These are phyloP conservation scores for Cryptops parisi DNA, from an alignment of 2,888 invertebrate genomes.

Conservation along the genomic window DNA sequence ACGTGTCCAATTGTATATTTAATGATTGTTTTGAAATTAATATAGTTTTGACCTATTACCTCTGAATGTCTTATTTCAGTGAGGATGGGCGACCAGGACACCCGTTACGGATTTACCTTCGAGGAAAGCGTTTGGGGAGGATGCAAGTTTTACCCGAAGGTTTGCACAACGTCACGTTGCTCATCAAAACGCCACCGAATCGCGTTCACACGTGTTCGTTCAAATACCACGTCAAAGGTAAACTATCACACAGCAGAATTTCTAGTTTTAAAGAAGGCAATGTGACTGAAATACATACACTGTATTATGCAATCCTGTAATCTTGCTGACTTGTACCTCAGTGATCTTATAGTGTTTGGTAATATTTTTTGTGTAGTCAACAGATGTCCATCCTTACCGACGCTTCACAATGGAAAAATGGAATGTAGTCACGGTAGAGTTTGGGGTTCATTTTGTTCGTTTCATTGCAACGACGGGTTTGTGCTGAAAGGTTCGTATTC, in stretches of 20 bases:
- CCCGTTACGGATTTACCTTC: not conserved
- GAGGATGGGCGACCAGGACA: not conserved
- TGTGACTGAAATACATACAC: too few relatives aligned
- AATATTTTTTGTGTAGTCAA: slow-evolving; percentile 5
- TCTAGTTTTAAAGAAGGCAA: too few relatives aligned
- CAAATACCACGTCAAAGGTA: slow-evolving; percentile 7
- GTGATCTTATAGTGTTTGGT: not conserved
- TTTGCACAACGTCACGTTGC: not conserved
- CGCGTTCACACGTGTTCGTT: not conserved
- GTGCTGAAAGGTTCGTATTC: not conserved
- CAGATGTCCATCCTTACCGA: not conserved
- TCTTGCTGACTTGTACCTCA: not conserved
- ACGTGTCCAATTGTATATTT: not conserved
- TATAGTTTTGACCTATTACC: not conserved
- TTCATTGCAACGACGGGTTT: not conserved
- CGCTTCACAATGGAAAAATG: not conserved
- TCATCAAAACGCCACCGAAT: not conserved
- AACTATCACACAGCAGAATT: too few relatives aligned
- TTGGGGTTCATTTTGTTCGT: slow-evolving; percentile 4
- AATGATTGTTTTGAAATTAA: not conserved
- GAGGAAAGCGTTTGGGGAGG: not conserved
- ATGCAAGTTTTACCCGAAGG: slow-evolving; percentile 5
- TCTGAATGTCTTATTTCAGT: not conserved
- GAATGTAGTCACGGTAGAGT: slow-evolving; percentile 1
- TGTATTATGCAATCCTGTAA: too few relatives aligned